Evolutionary conservation across 2,888 invertebrate species (phyloP).

Genomic region (Nephrotoma appendiculata): DNA sequence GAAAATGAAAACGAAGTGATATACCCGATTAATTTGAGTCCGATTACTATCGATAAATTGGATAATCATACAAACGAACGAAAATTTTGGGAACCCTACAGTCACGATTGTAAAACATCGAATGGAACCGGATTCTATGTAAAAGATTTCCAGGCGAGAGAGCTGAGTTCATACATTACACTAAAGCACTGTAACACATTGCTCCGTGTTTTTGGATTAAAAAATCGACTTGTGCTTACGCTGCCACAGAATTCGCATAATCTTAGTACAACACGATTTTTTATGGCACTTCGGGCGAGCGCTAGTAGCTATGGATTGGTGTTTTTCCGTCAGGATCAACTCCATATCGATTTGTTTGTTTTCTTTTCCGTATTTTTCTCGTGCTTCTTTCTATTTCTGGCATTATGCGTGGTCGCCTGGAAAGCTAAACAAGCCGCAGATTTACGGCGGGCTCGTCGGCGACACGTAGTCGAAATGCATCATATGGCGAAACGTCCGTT

Average conservation of each 20-base stretch:
- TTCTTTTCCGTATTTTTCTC: conserved; percentile 97
- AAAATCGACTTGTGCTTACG: conserved; percentile 76
- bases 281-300: conserved; percentile 62
- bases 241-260: conserved; percentile 72
- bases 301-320: conserved; percentile 70
- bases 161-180: conserved; percentile 74
- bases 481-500: conserved; percentile 95
- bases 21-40: conserved; percentile 25
- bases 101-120: conserved; percentile 29
- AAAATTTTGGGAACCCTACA: conserved; percentile 24
- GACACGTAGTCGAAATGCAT: conserved; percentile 89
- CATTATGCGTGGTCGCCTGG: conserved; percentile 90
- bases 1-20: conserved; percentile 16
- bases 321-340: conserved; percentile 89
- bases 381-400: conserved; percentile 88
- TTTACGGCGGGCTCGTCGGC: conserved; percentile 66
- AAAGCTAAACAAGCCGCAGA: conserved; percentile 91
- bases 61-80: conserved; percentile 17
- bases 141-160: conserved; percentile 50
- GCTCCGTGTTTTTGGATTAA: conserved; percentile 64
- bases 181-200: conserved; percentile 64
- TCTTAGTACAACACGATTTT: conserved; percentile 75
- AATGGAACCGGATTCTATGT: conserved; percentile 29
- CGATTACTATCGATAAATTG: conserved; percentile 19
- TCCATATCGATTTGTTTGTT: conserved; percentile 91